Percentiles rank a stretch among this genome's conserved stretches.
Conservation (phyloP, 2,888 invertebrate species). For the Drepana falcataria region DNA sequence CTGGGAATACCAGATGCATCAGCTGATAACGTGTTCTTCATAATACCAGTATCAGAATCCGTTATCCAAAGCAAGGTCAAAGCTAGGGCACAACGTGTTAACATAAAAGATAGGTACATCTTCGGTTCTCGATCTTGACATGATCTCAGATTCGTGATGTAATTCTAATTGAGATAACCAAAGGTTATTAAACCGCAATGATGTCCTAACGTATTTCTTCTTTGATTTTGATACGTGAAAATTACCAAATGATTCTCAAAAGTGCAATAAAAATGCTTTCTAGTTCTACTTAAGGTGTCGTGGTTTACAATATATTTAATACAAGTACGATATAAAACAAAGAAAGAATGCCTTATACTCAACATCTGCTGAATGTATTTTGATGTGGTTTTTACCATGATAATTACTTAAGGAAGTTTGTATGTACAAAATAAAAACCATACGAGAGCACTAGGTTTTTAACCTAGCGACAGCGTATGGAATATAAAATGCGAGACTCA, state of each 20-base stretch:
- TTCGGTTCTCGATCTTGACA: conserved; percentile 58
- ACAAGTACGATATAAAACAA: no score
- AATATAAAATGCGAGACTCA: no score
- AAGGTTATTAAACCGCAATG: conserved; percentile 22
- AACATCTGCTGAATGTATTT: no score
- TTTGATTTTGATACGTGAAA: conserved; percentile 8
- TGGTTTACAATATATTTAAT: no score
- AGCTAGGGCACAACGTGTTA: conserved; percentile 44
- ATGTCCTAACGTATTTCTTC: conserved; percentile 23
- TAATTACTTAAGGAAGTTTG: no score
- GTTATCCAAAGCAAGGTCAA: conserved; percentile 20
- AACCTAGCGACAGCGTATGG: no score
- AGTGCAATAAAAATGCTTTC: neutral
- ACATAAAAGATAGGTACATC: conserved; percentile 44
- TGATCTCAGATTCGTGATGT: conserved; percentile 56
- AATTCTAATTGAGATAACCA: conserved; percentile 34
- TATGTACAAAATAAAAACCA: no score
- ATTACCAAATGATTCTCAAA: neutral
- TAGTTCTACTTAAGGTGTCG: no score
- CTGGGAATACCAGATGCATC: neutral
- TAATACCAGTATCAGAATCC: conserved; percentile 8
- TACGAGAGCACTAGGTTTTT: no score
- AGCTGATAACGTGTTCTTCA: neutral
- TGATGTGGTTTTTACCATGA: no score
- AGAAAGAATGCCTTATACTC: no score